Percentiles rank a stretch among this genome's conserved stretches.
phyloP scores from a whole-genome alignment of 2,113 vertebrate genomes.

The Tupaia tana region DNA sequence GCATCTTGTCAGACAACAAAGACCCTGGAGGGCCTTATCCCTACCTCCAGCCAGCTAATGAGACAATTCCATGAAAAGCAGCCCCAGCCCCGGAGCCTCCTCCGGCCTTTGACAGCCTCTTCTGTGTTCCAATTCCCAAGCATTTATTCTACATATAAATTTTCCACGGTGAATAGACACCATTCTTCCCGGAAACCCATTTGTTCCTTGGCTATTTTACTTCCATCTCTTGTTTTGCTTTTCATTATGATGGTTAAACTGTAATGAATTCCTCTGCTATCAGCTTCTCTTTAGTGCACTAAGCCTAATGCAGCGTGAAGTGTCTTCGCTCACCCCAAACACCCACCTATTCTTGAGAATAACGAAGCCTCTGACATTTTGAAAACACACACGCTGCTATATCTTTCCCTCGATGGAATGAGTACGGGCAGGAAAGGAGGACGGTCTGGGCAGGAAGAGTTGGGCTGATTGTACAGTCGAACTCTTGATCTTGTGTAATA shows the following conservation, averaged over 20 bases:
- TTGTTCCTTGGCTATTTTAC: constrained; percentile 85
- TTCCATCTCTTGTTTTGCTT: constrained; percentile 86
- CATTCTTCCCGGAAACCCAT: constrained; percentile 80
- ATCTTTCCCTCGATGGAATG: constrained; percentile 46
- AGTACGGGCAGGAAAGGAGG: background rate
- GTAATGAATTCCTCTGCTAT: constrained; percentile 88
- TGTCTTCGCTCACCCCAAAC: constrained; percentile 74
- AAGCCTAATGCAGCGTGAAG: constrained; percentile 76
- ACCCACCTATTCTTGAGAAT: constrained; percentile 77
- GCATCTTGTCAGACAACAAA: constrained; percentile 85
- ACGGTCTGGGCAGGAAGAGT: constrained; percentile 25
- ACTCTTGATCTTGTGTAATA: background rate
- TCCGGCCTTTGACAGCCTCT: constrained; percentile 83
- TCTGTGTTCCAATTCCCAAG: constrained; percentile 85
- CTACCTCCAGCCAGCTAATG: constrained; percentile 82
- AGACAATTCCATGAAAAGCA: constrained; percentile 78
- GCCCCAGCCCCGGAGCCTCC: constrained; percentile 75
- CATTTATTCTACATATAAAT: constrained; percentile 85
- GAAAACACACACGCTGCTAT: constrained; percentile 70
- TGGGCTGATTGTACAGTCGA: constrained; percentile 23
- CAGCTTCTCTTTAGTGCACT: constrained; percentile 85
- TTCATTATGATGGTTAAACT: constrained; percentile 86
- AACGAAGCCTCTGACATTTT: constrained; percentile 79
- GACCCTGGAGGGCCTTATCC: constrained; percentile 84
- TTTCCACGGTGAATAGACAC: constrained; percentile 82